phyloP scores from a whole-genome alignment of 2,888 invertebrate genomes.

The Pteria penguin region DNA sequence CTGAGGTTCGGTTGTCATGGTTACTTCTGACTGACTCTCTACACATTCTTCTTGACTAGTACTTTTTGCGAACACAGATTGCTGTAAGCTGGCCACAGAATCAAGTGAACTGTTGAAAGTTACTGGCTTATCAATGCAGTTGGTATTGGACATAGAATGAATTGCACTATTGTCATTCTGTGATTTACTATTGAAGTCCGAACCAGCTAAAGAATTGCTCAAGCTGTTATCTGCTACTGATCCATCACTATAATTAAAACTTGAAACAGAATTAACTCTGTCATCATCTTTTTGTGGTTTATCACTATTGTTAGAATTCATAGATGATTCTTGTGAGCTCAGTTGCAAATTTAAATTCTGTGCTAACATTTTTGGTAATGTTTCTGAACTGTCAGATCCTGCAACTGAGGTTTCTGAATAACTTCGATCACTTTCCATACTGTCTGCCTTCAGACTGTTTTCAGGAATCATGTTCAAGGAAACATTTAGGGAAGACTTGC shows the following conservation, averaged over 20 bases:
- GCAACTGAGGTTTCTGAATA: background rate
- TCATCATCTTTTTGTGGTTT: background rate
- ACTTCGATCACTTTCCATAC: background rate
- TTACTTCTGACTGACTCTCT: no score
- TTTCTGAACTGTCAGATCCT: constrained; percentile 2
- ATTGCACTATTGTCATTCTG: no score
- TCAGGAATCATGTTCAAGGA: background rate
- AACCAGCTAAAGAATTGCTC: background rate
- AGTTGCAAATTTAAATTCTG: background rate
- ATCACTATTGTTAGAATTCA: background rate
- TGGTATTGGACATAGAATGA: no score
- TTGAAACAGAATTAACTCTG: background rate
- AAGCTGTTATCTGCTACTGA: background rate
- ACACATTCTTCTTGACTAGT: background rate
- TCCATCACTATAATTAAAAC: background rate
- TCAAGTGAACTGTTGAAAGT: background rate
- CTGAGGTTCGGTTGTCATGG: no score
- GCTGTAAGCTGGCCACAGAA: background rate
- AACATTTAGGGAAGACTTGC: background rate
- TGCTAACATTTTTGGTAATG: background rate
- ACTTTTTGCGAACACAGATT: background rate
- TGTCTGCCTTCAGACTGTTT: background rate
- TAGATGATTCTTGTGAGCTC: background rate
- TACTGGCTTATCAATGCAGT: no score
- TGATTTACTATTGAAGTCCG: no score